phyloP scores from a whole-genome alignment of 2,797 vertebrate genomes.

The Poecilia gillii region DNA sequence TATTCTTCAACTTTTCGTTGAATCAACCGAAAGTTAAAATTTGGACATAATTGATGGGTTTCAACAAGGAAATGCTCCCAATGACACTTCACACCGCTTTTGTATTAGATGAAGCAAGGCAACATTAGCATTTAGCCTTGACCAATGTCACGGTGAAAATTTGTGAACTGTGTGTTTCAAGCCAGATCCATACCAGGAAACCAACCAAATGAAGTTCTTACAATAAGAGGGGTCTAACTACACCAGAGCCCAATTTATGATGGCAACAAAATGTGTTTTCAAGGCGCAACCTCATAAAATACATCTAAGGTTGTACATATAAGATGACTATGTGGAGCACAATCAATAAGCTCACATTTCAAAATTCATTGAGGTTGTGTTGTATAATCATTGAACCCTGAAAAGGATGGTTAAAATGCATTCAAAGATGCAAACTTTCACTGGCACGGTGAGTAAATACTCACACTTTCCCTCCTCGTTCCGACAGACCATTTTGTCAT shows the following conservation, averaged over 20 bases:
- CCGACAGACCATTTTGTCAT: conserved; percentile 89
- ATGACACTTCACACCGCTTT: too few relatives aligned
- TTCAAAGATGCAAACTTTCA: too few relatives aligned
- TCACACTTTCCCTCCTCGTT: conserved; percentile 93
- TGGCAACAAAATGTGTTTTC: neutral
- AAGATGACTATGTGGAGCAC: neutral
- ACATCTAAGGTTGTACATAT: neutral
- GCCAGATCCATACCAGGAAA: neutral
- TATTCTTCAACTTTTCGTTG: neutral
- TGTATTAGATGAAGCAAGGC: too few relatives aligned
- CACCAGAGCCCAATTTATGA: neutral
- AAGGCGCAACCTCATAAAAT: neutral
- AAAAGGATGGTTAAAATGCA: too few relatives aligned
- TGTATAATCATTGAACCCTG: too few relatives aligned
- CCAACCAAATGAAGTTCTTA: neutral
- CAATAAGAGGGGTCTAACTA: neutral
- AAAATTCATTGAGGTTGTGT: too few relatives aligned
- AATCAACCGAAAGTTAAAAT: neutral
- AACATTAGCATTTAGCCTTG: too few relatives aligned
- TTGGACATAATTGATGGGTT: too few relatives aligned
- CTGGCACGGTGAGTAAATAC: conserved; percentile 32
- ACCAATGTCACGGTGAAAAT: too few relatives aligned
- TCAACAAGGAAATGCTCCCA: too few relatives aligned
- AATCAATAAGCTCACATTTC: too few relatives aligned
- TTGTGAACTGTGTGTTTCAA: too few relatives aligned